Base-by-base conservation (phyloP, 2,888 invertebrate species). In the Sthenelais limicola region DNA sequence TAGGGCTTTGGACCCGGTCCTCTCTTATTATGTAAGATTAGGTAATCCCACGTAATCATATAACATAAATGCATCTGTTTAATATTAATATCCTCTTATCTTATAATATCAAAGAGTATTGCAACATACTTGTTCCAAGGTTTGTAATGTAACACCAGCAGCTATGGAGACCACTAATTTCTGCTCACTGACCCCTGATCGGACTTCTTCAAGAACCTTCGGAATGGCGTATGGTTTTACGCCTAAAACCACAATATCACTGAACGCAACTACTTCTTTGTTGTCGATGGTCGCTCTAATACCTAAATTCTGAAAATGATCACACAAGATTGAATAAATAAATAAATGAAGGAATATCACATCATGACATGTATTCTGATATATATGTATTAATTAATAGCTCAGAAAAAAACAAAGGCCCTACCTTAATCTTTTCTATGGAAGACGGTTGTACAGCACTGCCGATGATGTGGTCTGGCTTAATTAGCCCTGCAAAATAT, bases 201-300 rank as follows among this genome's bases (percentile, higher is more conserved):
- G 3, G 18, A 66, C 35, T 26, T 66, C 38, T 2, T 3, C 12
- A 7, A 66, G 33, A 28, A 66, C 43, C 2, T 5, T 15, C 24
- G 66, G 9, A n/a, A 66, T 24, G 24, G 43, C 26, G 66, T 66
- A 26, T 7, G 66, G 66, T 24, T 66, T 66, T 12, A 66, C 66
- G 5, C 38, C 66, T 21, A 66, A 18, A 2, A 66, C 21, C 3
- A 66, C 26, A 1, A 66, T 43, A 2, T 7, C 5, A 35, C 38
- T 9, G 26, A 7, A 26, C 7, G 18, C 21, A 18, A 33, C 35
- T n/a, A 66, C 21, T 7, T 66, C 38, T 12, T 12, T 3, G 28
- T 66, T 66, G 66, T 43, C 43, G 9, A 18, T 15, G 2, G 66
- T 21, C 2, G 43, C 35, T 7, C 43, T 1, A 43, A 66, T 43